A percentile compares a stretch with the other conserved stretches of the same genome.
phyloP scores from a whole-genome alignment of 1,140 invertebrate species.

The Saxidomus purpurata region DNA sequence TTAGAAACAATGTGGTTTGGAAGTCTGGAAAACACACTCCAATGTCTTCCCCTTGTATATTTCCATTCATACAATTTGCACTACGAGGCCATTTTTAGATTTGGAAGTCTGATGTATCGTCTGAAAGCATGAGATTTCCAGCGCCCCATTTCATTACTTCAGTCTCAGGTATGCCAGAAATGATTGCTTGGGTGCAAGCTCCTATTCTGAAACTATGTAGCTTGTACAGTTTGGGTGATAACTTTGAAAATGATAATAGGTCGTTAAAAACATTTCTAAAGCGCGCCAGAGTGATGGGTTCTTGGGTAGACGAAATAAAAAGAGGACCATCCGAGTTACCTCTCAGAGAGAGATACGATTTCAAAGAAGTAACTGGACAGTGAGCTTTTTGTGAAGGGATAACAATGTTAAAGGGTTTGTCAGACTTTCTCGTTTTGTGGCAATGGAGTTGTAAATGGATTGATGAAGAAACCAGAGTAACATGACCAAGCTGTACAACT shows the following conservation, averaged over 20 bases:
- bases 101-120: not conserved
- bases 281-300: not conserved
- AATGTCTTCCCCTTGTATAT: too few species aligned
- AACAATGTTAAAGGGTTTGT: slow-evolving; percentile 29
- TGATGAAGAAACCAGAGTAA: not conserved
- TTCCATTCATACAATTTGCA: too few species aligned
- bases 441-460: not conserved
- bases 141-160: slow-evolving; percentile 13
- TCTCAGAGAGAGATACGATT: not conserved
- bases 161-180: not conserved
- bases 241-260: not conserved
- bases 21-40: too few species aligned
- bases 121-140: not conserved
- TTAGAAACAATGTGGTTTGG: too few species aligned
- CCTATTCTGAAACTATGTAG: too few species aligned
- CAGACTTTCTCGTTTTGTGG: slow-evolving; percentile 26
- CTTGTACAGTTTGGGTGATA: not conserved
- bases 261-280: not conserved
- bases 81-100: not conserved
- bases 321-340: not conserved
- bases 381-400: not conserved
- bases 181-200: not conserved
- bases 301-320: not conserved
- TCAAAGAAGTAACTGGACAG: slow-evolving; percentile 16
- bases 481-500: slow-evolving; percentile 25